A percentile compares a stretch with the other conserved stretches of the same genome.
These are phyloP conservation scores for Nilaparvata lugens DNA, from an alignment of 1,140 invertebrate genomes.

Conservation along the genomic window DNA sequence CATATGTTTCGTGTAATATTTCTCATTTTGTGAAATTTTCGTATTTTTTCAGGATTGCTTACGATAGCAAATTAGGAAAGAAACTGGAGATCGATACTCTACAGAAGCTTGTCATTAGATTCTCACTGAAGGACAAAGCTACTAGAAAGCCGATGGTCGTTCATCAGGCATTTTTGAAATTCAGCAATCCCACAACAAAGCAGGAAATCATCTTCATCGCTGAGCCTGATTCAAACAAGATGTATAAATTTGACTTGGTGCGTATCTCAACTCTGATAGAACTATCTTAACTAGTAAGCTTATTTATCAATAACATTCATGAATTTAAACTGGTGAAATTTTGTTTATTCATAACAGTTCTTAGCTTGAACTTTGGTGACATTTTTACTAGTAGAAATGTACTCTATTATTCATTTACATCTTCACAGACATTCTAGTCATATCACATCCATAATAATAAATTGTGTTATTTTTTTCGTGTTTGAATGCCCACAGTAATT, in stretches of 20 bases:
- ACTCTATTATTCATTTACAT: no score
- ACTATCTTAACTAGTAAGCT: not conserved
- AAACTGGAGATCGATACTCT: slow-evolving; percentile 74
- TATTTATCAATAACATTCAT: not conserved
- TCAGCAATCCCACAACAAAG: slow-evolving; percentile 51
- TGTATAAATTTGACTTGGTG: slow-evolving; percentile 90
- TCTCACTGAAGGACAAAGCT: slow-evolving; percentile 65
- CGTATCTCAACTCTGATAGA: slow-evolving; percentile 25
- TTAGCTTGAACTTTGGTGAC: no score
- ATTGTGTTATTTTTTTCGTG: no score
- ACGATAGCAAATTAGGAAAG: slow-evolving; percentile 58
- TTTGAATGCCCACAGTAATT: no score
- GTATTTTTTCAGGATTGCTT: slow-evolving; percentile 49
- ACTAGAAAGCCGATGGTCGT: slow-evolving; percentile 58
- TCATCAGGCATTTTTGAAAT: slow-evolving; percentile 87
- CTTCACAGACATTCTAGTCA: no score
- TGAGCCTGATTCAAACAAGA: slow-evolving; percentile 69
- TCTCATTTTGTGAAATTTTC: no score
- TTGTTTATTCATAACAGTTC: not conserved
- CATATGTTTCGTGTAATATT: no score
- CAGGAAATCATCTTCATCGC: slow-evolving; percentile 90
- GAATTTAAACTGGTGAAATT: not conserved
- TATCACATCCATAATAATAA: no score
- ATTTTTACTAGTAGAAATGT: no score
- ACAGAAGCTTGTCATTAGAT: slow-evolving; percentile 80